Evolutionary conservation across 2,113 vertebrate genomes (phyloP), one percentile per base, ranked within the genome.

Genomic region (Regulus satrapa): DNA sequence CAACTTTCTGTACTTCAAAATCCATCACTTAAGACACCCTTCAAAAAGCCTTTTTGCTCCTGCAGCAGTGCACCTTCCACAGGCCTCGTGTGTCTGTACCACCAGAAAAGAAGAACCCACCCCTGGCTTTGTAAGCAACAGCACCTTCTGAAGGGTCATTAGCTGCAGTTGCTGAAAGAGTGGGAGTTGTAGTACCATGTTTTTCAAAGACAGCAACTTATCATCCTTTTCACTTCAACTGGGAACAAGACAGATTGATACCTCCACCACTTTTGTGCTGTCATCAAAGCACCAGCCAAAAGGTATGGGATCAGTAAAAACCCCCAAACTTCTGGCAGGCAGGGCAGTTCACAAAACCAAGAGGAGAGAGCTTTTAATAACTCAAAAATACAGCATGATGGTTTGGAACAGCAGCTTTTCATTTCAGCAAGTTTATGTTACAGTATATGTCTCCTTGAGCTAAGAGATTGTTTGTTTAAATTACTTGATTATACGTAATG

Each of bases 401-500:
- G 63, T 84, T 93, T 83, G 73, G 58, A 96, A 71, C 32, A 54
- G 63, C 82, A 88, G 83, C 90, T 93, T 96, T 79, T 95, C 56
- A 64, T 91, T 93, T 77, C 77, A 85, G 56, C 41, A 45, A 78
- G 48, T 95, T 92, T 80, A 34, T 79, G 61, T 51, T 94, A 80
- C 8, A 85, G 82, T 49, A 68, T 63, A 43, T 48, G 55, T 95
- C 88, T 96, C 79, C 88, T 88, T 86, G 59, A 94, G 64, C 85
- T 88, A 97, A 91, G 78, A 96, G 96, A 97, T 95, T 82, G 10
- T 96, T 95, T 95, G 95, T 81, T 92, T 97, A 97, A 97, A 97
- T 97, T 98, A 96, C 91, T 96, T 97, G 95, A 96, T 97, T 97
- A 97, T 51, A 93, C 9, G 21, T 83, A 95, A 95, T 74, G 88